These are phyloP conservation scores for Lithobius niger DNA, from an alignment of 1,140 invertebrate species.

Conservation along the genomic window DNA sequence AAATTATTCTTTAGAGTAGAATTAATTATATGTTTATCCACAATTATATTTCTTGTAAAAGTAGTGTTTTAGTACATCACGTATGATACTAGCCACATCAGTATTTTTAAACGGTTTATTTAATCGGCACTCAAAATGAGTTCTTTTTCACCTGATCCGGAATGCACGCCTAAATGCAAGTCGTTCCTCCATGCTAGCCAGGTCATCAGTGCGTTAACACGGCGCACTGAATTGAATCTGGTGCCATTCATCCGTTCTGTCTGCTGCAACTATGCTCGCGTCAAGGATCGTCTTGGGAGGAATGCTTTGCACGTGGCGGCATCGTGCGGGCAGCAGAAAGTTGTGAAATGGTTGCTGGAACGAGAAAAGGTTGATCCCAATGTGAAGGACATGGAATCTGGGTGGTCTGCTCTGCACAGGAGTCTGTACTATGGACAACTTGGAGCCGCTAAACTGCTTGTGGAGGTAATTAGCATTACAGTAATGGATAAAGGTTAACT, in stretches of 20 bases:
- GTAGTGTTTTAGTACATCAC: no score
- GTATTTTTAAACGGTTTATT: no score
- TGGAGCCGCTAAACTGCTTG: constrained; percentile 43
- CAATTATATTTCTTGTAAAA: no score
- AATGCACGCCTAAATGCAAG: constrained; percentile 34
- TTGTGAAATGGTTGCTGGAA: constrained; percentile 50
- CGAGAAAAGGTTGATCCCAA: constrained; percentile 44
- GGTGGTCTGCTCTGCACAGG: constrained; percentile 57
- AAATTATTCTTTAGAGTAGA: no score
- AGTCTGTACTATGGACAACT: constrained; percentile 63
- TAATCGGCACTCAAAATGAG: no score
- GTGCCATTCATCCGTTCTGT: constrained; percentile 40
- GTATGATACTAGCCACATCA: no score
- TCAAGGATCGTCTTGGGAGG: constrained; percentile 39
- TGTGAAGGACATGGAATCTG: constrained; percentile 50
- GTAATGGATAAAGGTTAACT: background rate
- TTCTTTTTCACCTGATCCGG: background rate
- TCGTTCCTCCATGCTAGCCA: constrained; percentile 45
- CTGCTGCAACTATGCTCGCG: constrained; percentile 42
- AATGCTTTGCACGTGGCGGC: constrained; percentile 52
- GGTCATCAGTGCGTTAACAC: constrained; percentile 43
- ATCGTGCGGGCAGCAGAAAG: constrained; percentile 43
- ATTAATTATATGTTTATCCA: no score
- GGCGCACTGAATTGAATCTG: constrained; percentile 40
- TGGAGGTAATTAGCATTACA: constrained; percentile 35